These are phyloP conservation scores for Philonicus albiceps DNA, from an alignment of 2,888 invertebrate species.

Conservation along the genomic window DNA sequence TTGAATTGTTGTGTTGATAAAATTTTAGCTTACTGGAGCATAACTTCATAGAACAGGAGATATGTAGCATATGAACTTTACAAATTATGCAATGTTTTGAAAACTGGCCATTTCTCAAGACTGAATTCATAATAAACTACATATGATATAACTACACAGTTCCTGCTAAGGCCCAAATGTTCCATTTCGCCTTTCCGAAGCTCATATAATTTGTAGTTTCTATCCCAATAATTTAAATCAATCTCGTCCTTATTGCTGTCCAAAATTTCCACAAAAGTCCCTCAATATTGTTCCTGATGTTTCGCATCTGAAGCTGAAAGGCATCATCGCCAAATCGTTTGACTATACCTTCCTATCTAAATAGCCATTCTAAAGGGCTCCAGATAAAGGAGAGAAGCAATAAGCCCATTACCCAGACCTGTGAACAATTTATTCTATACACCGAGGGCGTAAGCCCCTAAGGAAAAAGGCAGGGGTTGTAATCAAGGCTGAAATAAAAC, in stretches of 20 bases:
- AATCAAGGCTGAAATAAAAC: background rate
- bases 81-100: background rate
- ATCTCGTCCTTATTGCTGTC: background rate
- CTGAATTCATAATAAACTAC: background rate
- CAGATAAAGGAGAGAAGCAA: background rate
- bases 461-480: background rate
- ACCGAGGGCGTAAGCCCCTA: background rate
- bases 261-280: background rate
- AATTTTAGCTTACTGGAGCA: too few relatives aligned
- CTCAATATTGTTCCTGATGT: background rate
- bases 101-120: background rate
- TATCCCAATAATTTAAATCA: background rate
- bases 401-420: background rate
- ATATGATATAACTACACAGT: background rate
- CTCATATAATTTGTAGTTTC: background rate
- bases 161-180: background rate
- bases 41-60: too few relatives aligned
- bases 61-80: background rate
- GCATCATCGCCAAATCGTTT: background rate
- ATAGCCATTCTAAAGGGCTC: background rate
- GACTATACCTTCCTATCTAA: background rate
- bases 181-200: background rate
- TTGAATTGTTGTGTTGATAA: background rate
- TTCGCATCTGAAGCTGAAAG: background rate
- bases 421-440: background rate